Percentiles rank a stretch among this genome's conserved stretches.
Evolutionary conservation across 1,140 invertebrate genomes (phyloP).

Genomic region (Helicoverpa zea): DNA sequence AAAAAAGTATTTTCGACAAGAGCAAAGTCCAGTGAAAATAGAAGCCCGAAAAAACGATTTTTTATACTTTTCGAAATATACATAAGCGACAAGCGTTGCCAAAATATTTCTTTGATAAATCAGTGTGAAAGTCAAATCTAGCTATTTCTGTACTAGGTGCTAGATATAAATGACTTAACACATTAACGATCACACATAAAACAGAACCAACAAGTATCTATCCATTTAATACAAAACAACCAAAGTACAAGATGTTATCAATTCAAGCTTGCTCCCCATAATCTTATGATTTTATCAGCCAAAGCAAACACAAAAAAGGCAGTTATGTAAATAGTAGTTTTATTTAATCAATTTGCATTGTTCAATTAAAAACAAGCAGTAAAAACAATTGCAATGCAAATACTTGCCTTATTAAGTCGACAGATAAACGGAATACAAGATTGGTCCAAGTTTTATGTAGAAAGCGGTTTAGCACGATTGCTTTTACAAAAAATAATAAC

Average conservation of each 20-base stretch:
- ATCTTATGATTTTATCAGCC: conserved; percentile 29
- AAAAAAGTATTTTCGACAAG: too few relatives aligned
- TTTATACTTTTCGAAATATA: too few relatives aligned
- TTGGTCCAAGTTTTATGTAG: neutral
- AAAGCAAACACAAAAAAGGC: conserved; percentile 27
- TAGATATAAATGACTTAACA: too few relatives aligned
- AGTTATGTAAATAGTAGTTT: conserved; percentile 26
- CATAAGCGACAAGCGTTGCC: too few relatives aligned
- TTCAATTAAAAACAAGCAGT: conserved; percentile 48
- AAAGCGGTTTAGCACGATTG: neutral
- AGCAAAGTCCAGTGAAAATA: too few relatives aligned
- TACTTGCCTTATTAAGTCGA: conserved; percentile 50
- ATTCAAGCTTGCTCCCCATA: neutral
- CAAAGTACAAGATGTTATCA: conserved; percentile 4
- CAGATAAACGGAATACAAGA: conserved; percentile 43
- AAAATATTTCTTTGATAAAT: too few relatives aligned
- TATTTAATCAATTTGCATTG: conserved; percentile 49
- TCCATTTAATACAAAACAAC: neutral
- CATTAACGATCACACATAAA: too few relatives aligned
- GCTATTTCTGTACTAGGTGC: neutral
- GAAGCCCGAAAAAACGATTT: too few relatives aligned
- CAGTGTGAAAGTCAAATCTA: too few relatives aligned
- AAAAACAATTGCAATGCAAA: conserved; percentile 50
- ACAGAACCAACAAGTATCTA: too few relatives aligned
- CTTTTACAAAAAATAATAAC: too few relatives aligned